Conservation (phyloP, 1,140 invertebrate species). For the Anastatus disparis region DNA sequence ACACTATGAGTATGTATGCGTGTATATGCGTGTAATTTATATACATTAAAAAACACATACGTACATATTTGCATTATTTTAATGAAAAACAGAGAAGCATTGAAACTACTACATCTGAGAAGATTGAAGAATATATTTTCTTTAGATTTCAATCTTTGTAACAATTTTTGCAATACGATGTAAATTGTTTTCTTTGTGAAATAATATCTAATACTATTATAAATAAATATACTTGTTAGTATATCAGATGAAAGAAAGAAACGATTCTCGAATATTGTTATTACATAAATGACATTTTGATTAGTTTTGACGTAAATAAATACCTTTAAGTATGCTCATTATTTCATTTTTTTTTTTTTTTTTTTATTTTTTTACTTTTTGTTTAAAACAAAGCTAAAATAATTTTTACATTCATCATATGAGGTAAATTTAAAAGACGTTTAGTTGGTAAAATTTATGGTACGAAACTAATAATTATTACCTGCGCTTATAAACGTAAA, state of each 20-base stretch:
- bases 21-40: background rate
- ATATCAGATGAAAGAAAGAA: background rate
- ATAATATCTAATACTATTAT: no score
- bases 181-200: background rate
- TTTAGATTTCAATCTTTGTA: background rate
- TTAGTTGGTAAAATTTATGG: conserved; percentile 20
- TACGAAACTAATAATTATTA: conserved; percentile 21
- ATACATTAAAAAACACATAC: background rate
- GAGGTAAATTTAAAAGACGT: conserved; percentile 5
- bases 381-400: background rate
- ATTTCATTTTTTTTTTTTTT: no score
- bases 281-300: no score
- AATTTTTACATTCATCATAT: background rate
- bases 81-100: background rate
- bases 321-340: no score
- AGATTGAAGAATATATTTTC: background rate
- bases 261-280: background rate
- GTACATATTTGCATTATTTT: background rate
- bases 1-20: conserved; percentile 1
- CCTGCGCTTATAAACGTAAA: background rate
- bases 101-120: background rate
- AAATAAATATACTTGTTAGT: background rate
- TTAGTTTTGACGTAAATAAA: background rate
- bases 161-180: background rate
- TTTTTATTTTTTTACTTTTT: conserved; percentile 17